Percentiles rank a stretch among this genome's conserved stretches.
Conservation (phyloP, 2,113 vertebrate species). For the Ellobius talpinus region DNA sequence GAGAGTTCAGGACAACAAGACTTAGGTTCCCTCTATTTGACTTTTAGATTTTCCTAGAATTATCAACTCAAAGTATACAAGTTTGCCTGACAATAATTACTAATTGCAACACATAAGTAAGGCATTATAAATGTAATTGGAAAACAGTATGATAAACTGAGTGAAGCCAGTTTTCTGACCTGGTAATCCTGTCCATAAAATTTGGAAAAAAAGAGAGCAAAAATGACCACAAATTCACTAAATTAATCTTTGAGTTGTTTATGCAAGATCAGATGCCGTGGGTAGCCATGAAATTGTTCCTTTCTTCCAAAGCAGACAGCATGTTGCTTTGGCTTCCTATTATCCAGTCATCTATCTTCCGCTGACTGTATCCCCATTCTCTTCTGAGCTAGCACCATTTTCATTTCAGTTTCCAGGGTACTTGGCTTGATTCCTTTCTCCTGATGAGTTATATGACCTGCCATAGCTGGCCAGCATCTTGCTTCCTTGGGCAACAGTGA, state of each 20-base stretch:
- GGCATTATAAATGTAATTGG: background rate
- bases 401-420: background rate
- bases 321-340: background rate
- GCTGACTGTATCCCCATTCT: background rate
- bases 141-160: background rate
- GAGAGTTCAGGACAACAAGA: background rate
- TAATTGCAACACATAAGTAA: background rate
- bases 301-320: background rate
- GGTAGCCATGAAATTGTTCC: background rate
- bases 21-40: background rate
- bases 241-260: conserved; percentile 26
- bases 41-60: background rate
- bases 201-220: background rate
- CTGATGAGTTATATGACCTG: background rate
- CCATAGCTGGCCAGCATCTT: background rate
- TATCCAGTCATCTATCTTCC: background rate
- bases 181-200: background rate
- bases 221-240: background rate
- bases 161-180: conserved; percentile 16
- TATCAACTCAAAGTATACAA: conserved; percentile 2
- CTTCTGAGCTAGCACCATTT: background rate
- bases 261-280: background rate
- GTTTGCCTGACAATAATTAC: background rate
- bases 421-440: background rate
- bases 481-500: background rate